A percentile compares a stretch with the other conserved stretches of the same genome.
Conservation (phyloP, 2,113 vertebrate genomes). For the Psammodynastes pulverulentus region DNA sequence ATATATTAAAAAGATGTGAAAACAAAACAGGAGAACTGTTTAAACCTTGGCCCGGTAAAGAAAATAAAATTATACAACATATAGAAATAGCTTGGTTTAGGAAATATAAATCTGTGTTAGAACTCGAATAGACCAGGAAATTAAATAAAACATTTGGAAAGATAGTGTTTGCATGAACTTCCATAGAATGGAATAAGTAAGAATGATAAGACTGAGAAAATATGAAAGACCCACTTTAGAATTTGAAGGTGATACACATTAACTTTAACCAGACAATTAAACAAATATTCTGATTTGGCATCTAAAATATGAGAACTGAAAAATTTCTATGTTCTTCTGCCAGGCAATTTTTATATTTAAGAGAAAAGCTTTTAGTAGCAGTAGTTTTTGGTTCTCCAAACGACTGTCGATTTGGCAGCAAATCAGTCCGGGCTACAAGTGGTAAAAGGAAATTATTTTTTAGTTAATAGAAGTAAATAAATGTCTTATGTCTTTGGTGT, state of each 20-base stretch:
- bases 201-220: neutral
- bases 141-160: neutral
- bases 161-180: neutral
- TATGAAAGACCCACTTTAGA: too few species aligned
- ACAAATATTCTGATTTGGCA: neutral
- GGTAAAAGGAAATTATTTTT: neutral
- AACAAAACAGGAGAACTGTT: neutral
- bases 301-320: neutral
- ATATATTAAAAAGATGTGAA: neutral
- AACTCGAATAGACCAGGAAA: neutral
- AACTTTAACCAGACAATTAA: neutral
- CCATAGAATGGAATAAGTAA: neutral
- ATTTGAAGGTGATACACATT: neutral
- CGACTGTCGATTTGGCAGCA: neutral
- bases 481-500: neutral
- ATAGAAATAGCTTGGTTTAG: neutral
- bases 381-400: neutral
- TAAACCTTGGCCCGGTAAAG: neutral
- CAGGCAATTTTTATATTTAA: neutral
- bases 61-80: neutral
- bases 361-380: neutral
- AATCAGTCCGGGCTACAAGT: neutral
- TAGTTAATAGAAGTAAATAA: neutral
- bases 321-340: neutral
- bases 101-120: neutral